These are phyloP conservation scores for Ormia ochracea DNA, from an alignment of 2,888 invertebrate species.

Conservation along the genomic window DNA sequence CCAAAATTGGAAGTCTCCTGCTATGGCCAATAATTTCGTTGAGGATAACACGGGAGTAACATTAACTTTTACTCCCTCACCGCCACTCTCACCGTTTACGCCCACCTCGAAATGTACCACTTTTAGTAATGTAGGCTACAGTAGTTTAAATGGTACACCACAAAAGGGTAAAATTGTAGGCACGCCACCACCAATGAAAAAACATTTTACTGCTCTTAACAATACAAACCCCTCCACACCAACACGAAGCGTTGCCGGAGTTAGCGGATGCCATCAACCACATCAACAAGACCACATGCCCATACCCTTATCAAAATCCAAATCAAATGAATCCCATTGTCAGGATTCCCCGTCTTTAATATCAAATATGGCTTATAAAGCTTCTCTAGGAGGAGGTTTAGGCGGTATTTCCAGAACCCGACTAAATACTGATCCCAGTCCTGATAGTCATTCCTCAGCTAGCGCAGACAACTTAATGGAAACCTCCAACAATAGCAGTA, in stretches of 20 bases:
- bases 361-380: slow-evolving; percentile 70
- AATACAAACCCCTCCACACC: slow-evolving; percentile 71
- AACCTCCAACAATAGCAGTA: slow-evolving; percentile 67
- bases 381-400: background rate
- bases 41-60: slow-evolving; percentile 68
- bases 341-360: slow-evolving; percentile 73
- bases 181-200: slow-evolving; percentile 87
- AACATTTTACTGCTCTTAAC: slow-evolving; percentile 81
- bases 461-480: slow-evolving; percentile 73
- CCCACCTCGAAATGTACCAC: slow-evolving; percentile 62
- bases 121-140: slow-evolving; percentile 63
- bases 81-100: slow-evolving; percentile 75
- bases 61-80: slow-evolving; percentile 75
- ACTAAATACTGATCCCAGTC: slow-evolving; percentile 76
- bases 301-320: slow-evolving; percentile 86
- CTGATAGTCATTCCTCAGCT: slow-evolving; percentile 74
- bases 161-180: slow-evolving; percentile 71
- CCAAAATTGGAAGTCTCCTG: slow-evolving; percentile 58
- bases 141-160: slow-evolving; percentile 72
- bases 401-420: slow-evolving; percentile 68
- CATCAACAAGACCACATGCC: slow-evolving; percentile 51
- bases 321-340: slow-evolving; percentile 94
- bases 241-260: slow-evolving; percentile 61
- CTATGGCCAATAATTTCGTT: slow-evolving; percentile 58
- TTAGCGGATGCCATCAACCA: slow-evolving; percentile 7